Evolutionary conservation across 2,797 vertebrate genomes (phyloP), one percentile per base, ranked within the genome.

Genomic region (Lepus townsendii): DNA sequence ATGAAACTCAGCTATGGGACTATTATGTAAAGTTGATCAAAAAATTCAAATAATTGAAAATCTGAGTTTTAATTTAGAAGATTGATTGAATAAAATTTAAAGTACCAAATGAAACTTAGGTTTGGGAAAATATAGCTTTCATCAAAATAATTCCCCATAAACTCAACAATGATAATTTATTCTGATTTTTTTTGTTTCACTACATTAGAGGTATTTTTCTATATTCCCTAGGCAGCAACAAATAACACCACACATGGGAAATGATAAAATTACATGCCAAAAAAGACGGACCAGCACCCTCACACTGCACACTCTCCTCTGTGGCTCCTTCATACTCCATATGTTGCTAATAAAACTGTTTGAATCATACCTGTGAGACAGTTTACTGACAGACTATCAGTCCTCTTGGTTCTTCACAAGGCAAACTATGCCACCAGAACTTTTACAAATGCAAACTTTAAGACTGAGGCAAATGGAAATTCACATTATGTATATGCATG

Each of bases 341-440:
- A 98, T 98, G 98, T 97, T 98, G 96, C 97, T 97, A 98, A 98
- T 98, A 98, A 98, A 98, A 98, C 96, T 97, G 96, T 60, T 96
- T 97, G 97, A 98, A 98, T 97, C 97, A 98, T 98, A 98, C 97
- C 98, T 98, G 97, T 93, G 96, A 98, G 97, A 97, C 97, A 97
- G 96, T 97, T 98, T 97, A 98, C 96, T 98, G 97, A 98, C 97
- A 98, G 91, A 97, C 86, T 98, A 97, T 91, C 97, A 96, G 84
- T 90, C 93, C 95, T 95, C 96, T 88, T 92, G 93, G 93, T 97
- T 98, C 96, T 97, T 97, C 82, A 93, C 79, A 97, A 98, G 96
- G 97, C 95, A 97, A 98, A 97, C 95, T 91, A 93, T 96, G 97
- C 93, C 96, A 97, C 94, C 42, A 97, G 94, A 97, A 97, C 97